These are phyloP conservation scores for Heterocephalus glaber DNA, from an alignment of 2,113 vertebrate species.

Conservation along the genomic window DNA sequence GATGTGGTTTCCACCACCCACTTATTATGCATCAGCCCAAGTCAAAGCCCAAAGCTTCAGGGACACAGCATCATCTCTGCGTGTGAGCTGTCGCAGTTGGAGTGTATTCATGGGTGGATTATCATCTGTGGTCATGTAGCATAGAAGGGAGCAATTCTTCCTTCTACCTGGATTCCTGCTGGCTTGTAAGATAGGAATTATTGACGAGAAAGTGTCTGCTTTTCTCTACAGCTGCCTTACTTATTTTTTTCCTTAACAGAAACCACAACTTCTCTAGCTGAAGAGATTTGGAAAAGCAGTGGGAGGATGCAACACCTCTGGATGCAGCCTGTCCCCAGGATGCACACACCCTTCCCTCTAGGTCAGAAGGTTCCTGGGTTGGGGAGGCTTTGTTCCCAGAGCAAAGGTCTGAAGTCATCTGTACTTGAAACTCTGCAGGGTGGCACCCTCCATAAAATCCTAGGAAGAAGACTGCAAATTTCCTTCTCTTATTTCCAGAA, in stretches of 20 bases:
- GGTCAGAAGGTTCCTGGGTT: neutral
- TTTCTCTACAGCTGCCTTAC: neutral
- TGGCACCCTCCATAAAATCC: neutral
- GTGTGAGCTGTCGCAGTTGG: neutral
- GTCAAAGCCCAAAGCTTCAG: neutral
- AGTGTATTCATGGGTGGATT: neutral
- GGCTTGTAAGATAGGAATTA: neutral
- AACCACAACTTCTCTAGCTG: neutral
- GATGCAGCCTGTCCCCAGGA: neutral
- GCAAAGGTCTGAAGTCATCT: neutral
- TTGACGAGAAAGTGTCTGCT: neutral
- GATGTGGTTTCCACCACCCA: neutral
- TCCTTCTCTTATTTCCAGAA: neutral
- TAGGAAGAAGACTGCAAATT: neutral
- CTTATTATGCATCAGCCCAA: neutral
- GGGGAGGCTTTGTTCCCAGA: neutral
- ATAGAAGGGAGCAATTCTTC: neutral
- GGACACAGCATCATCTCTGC: neutral
- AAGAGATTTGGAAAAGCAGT: neutral
- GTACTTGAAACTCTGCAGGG: neutral
- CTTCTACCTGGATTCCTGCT: neutral
- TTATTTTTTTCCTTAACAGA: neutral
- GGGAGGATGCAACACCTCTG: neutral
- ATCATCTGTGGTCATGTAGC: neutral
- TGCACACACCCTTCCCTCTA: neutral